Percentiles rank a stretch among this genome's conserved stretches.
Evolutionary conservation across 2,797 vertebrate genomes (phyloP).

Genomic region (Poecilia picta): DNA sequence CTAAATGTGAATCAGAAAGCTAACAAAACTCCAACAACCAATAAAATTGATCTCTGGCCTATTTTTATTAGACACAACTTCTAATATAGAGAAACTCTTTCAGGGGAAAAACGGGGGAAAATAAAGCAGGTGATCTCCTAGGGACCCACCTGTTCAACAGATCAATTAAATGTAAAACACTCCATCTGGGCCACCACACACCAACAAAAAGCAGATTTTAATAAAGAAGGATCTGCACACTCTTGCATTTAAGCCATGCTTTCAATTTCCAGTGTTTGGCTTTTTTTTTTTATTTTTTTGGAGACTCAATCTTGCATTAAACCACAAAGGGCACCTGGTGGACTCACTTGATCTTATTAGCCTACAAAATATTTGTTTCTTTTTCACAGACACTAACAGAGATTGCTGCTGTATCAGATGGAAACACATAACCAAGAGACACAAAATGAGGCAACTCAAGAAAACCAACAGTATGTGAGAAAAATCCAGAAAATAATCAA

Average conservation of each 20-base stretch:
- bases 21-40: background rate
- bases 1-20: background rate
- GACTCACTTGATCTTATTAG: background rate
- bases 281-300: too few species aligned
- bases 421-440: background rate
- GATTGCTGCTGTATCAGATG: background rate
- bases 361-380: background rate
- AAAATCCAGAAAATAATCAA: background rate
- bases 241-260: background rate
- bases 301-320: background rate
- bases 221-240: background rate
- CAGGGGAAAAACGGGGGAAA: background rate
- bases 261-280: too few species aligned
- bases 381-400: background rate
- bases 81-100: background rate
- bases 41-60: background rate
- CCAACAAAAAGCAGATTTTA: background rate
- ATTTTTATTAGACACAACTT: conserved; percentile 15
- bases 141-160: conserved; percentile 32
- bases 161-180: conserved; percentile 37
- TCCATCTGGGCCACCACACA: conserved; percentile 44
- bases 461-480: background rate
- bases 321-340: background rate
- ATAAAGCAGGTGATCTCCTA: conserved; percentile 23
- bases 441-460: background rate